These are phyloP conservation scores for Acanthopleura granulata DNA, from an alignment of 2,888 invertebrate genomes.

Conservation along the genomic window DNA sequence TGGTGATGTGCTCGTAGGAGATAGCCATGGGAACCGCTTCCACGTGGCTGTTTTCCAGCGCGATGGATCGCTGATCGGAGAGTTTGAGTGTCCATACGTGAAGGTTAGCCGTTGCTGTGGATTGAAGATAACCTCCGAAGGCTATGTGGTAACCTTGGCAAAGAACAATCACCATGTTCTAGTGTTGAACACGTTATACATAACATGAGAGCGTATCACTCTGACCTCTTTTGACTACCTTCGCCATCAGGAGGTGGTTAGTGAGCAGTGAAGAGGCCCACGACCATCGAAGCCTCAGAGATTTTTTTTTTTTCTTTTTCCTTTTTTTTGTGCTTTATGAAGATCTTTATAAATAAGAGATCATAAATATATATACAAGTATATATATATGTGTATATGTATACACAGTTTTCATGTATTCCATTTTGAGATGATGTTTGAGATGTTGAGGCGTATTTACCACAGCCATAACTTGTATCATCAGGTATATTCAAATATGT, in stretches of 20 bases:
- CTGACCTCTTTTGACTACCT: no score
- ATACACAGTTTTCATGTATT: slow-evolving; percentile 20
- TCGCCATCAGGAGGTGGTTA: neutral
- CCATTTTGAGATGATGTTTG: slow-evolving; percentile 20
- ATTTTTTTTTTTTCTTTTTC: neutral
- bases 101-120: slow-evolving; percentile 99
- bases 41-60: slow-evolving; percentile 96
- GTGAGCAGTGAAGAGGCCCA: neutral
- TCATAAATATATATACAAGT: slow-evolving; percentile 3
- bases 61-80: slow-evolving; percentile 78
- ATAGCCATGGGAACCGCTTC: slow-evolving; percentile 97
- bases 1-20: slow-evolving; percentile 95
- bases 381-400: slow-evolving; percentile 18
- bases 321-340: slow-evolving; percentile 15
- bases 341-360: slow-evolving; percentile 17
- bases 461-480: slow-evolving; percentile 18
- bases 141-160: slow-evolving; percentile 89
- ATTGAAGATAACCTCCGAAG: slow-evolving; percentile 95
- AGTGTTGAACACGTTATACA: slow-evolving; percentile 77
- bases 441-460: slow-evolving; percentile 17
- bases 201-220: slow-evolving; percentile 41
- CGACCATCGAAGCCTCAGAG: neutral
- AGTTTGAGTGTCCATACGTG: slow-evolving; percentile 97
- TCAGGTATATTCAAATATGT: slow-evolving; percentile 19
- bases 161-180: slow-evolving; percentile 99